Evolutionary conservation across 2,113 vertebrate genomes (phyloP).

Genomic region (Myotis davidii): DNA sequence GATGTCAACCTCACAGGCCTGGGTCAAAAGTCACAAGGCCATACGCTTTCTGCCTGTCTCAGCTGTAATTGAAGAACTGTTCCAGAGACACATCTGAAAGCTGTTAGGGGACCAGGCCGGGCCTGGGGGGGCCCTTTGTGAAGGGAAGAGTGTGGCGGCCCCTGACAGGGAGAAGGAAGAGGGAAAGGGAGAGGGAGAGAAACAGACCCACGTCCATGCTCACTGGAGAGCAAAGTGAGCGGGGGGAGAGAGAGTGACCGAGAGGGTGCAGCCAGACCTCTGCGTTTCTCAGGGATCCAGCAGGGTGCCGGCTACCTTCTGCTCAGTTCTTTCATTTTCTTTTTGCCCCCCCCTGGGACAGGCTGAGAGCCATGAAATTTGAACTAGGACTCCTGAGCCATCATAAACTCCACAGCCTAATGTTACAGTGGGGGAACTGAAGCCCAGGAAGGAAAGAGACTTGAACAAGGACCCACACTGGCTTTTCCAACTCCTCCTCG

Average conservation of each 20-base stretch:
- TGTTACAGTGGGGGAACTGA: not conserved
- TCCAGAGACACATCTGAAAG: slow-evolving; percentile 77
- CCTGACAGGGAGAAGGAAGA: not conserved
- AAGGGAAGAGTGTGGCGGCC: not conserved
- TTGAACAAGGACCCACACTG: not conserved
- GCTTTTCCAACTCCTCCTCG: not conserved
- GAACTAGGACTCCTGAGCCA: not conserved
- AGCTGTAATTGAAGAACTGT: slow-evolving; percentile 44
- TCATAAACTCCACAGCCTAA: not conserved
- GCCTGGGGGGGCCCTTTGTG: not conserved
- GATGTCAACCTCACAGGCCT: slow-evolving; percentile 38
- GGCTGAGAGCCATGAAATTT: not conserved
- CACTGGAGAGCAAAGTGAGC: not conserved
- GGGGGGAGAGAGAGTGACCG: not conserved
- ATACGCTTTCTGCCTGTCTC: slow-evolving; percentile 58
- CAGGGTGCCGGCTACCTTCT: not conserved
- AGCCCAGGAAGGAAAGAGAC: not conserved
- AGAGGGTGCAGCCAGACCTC: not conserved
- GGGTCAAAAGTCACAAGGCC: slow-evolving; percentile 69
- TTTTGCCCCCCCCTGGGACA: not conserved
- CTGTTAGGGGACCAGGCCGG: slow-evolving; percentile 35
- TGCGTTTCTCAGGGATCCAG: not conserved
- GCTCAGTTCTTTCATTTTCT: not conserved
- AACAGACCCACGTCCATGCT: too few species aligned
- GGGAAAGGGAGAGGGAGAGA: not conserved